Conservation (phyloP, 2,113 vertebrate genomes). For the Vimba vimba region DNA sequence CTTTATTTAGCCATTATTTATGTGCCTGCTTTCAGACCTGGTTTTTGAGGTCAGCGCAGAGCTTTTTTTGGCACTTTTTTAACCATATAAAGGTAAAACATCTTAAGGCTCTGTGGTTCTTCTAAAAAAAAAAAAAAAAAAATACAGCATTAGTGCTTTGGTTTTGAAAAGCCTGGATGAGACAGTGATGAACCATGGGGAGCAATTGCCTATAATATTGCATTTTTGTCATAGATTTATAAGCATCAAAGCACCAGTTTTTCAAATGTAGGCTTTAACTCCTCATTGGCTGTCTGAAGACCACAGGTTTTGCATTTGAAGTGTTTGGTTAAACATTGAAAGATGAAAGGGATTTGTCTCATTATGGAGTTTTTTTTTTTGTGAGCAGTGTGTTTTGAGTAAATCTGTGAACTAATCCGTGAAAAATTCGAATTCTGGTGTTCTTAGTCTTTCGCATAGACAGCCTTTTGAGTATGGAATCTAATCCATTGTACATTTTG, state of each 20-base stretch:
- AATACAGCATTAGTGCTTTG: not conserved
- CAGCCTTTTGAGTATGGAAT: not conserved
- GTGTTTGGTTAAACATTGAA: conserved; percentile 7
- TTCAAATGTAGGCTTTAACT: not conserved
- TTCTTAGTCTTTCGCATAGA: not conserved
- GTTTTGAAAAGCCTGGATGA: not conserved
- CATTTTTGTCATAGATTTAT: not conserved
- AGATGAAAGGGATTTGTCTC: conserved; percentile 1
- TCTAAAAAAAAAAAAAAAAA: too few species aligned
- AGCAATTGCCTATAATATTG: not conserved
- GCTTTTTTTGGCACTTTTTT: not conserved
- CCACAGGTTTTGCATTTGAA: not conserved
- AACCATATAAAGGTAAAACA: not conserved
- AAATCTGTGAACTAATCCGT: not conserved
- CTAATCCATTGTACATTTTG: not conserved
- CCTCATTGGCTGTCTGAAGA: not conserved
- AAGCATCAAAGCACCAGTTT: not conserved
- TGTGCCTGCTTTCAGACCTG: conserved; percentile 11
- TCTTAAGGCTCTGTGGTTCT: not conserved
- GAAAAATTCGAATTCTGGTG: not conserved
- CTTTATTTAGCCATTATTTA: conserved; percentile 7
- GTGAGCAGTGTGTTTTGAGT: not conserved
- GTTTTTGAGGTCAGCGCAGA: not conserved
- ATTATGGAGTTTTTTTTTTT: not conserved
- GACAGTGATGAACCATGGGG: not conserved